These are phyloP conservation scores for Mesorhabditis sp. DNA, from an alignment of 2,888 invertebrate species.

Conservation along the genomic window DNA sequence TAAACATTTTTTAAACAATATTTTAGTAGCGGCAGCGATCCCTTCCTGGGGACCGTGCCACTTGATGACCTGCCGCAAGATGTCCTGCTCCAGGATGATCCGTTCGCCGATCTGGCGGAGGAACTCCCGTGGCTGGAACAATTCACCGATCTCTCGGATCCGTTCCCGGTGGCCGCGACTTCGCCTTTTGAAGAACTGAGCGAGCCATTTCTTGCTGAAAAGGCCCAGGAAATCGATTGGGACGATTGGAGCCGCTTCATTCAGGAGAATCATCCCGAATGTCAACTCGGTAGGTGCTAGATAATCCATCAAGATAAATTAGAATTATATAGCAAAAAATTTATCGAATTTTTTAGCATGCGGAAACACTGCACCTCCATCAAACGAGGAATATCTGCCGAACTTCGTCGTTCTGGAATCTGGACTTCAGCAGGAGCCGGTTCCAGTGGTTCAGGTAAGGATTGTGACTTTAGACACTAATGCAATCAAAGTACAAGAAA, in stretches of 20 bases:
- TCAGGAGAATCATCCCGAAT: slow-evolving; percentile 2
- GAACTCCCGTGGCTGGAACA: not conserved
- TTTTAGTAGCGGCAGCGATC: slow-evolving; percentile 1
- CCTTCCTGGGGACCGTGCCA: not conserved
- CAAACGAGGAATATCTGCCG: slow-evolving; percentile 1
- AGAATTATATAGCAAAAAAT: not conserved
- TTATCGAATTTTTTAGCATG: not conserved
- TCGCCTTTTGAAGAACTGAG: not conserved
- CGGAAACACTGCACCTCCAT: not conserved
- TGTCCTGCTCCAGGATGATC: not conserved
- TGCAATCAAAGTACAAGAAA: not conserved
- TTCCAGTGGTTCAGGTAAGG: not conserved
- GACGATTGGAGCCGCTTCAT: not conserved
- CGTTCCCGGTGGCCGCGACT: not conserved
- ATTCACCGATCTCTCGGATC: not conserved
- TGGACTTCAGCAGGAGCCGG: not conserved
- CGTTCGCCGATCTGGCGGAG: not conserved
- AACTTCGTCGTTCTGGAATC: not conserved
- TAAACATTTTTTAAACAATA: too few relatives aligned
- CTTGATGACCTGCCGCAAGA: not conserved
- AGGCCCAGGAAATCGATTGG: not conserved
- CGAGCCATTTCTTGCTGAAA: not conserved
- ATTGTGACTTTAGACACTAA: not conserved
- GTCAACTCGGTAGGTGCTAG: not conserved
- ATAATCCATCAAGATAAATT: not conserved